Base-by-base conservation (phyloP, 1,140 invertebrate genomes). In the Drosophila mojavensis region DNA sequence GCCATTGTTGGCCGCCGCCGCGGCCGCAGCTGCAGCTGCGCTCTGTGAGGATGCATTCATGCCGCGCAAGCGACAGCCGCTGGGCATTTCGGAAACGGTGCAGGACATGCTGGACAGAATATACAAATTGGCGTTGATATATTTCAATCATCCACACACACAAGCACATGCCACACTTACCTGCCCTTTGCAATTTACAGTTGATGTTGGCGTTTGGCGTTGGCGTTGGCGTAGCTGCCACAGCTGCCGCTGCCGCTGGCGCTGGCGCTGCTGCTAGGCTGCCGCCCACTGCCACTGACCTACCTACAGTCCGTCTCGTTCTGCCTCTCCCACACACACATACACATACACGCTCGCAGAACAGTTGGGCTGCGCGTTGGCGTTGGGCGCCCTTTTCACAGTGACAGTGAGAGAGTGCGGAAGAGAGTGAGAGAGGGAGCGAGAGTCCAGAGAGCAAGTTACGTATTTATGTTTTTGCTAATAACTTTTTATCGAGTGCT, bases 1-100 rank as follows among this genome's bases (percentile, higher is more conserved):
- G 26, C 81, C 78, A 24, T 78, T 77, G 7, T 81, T 76, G 15
- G 77, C 79, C 24, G 75, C 74, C 7, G 28, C 5, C 28, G 20
- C 20, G 20, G 20, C 20, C 20, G 28, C 28, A 6, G 28, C 28
- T 6, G 28, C 28, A 33, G 71, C 47, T 50, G 79, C 74, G 55
- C 75, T 79, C 70, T 90, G 84, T 72, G 91, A 78, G 58, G 83
- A 79, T 68, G 91, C 81, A 68, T 85, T 88, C 86, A 92, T 92
- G 79, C 91, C 91, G 75, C 92, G 92, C 61, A 92, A 68, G 62
- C 91, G 90, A 84, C 91, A 92, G 75, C 92, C 91, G 77, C 90
- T 81, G 61, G 92, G 91, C 73, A 92, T 75, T 76, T 92, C 92
- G 20, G 92, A 92, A 41, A 92, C 90, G 63, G 90, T 92, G 66